These are phyloP conservation scores for Uropsilus gracilis DNA, from an alignment of 2,113 vertebrate genomes.

Conservation along the genomic window DNA sequence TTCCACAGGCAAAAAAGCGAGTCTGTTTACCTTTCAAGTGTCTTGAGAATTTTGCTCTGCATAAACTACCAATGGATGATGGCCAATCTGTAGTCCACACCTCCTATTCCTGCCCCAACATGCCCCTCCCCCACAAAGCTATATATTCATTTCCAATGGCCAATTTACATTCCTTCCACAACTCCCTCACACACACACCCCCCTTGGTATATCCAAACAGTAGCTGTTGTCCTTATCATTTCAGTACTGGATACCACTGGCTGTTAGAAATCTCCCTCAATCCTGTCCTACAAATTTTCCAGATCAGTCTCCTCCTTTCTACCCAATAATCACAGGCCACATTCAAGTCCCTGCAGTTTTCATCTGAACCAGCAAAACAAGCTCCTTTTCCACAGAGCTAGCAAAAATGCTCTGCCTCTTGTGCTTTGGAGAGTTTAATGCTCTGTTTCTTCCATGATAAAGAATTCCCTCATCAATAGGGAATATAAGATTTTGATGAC, in stretches of 20 bases:
- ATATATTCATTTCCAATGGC: not conserved
- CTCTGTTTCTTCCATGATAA: not conserved
- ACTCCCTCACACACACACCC: fast-evolving
- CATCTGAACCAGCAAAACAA: not conserved
- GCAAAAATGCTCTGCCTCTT: not conserved
- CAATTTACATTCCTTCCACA: not conserved
- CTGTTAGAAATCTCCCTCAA: not conserved
- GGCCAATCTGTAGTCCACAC: not conserved
- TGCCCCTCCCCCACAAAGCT: not conserved
- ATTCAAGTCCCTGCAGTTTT: not conserved
- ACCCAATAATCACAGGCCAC: not conserved
- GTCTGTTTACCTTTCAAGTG: not conserved
- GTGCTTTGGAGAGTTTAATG: not conserved
- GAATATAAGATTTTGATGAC: not conserved
- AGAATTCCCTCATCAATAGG: not conserved
- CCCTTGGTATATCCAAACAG: not conserved
- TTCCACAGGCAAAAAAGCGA: no score
- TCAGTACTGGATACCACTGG: not conserved
- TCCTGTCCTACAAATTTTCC: not conserved
- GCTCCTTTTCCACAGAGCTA: not conserved
- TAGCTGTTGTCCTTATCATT: not conserved
- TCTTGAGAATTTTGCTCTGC: not conserved
- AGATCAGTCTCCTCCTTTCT: not conserved
- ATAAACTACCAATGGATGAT: not conserved
- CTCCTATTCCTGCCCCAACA: not conserved